Evolutionary conservation across 1,140 invertebrate species (phyloP).

Genomic region (Mactra quadrangularis): DNA sequence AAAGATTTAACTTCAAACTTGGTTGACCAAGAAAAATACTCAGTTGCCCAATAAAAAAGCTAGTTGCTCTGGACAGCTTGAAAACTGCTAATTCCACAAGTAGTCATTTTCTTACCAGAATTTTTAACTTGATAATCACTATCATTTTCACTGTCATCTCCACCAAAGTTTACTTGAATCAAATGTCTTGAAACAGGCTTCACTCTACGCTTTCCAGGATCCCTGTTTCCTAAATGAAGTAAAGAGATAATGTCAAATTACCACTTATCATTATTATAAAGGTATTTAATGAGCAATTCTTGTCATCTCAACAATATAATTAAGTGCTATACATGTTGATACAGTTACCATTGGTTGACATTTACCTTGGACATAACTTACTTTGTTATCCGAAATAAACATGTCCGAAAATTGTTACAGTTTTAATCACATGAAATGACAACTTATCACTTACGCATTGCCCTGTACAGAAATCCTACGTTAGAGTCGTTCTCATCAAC

Average conservation of each 20-base stretch:
- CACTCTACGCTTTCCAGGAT: conserved; percentile 93
- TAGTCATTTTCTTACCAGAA: too few relatives aligned
- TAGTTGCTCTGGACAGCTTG: too few relatives aligned
- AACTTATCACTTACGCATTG: conserved; percentile 69
- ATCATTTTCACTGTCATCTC: conserved; percentile 97
- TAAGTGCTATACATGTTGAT: background rate
- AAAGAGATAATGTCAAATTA: background rate
- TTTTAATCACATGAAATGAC: background rate
- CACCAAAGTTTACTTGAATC: conserved; percentile 90
- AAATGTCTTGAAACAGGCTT: conserved; percentile 88
- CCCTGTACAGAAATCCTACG: conserved; percentile 73
- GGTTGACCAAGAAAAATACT: too few relatives aligned
- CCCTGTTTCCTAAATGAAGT: conserved; percentile 88
- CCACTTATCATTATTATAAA: background rate
- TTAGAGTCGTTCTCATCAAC: conserved; percentile 69
- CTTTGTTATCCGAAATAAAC: background rate
- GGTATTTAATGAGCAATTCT: background rate
- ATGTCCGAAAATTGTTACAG: background rate
- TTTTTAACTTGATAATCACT: conserved; percentile 93
- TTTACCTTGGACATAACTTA: background rate
- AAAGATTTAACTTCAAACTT: too few relatives aligned
- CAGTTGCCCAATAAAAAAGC: too few relatives aligned
- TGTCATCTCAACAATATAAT: background rate
- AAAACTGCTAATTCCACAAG: too few relatives aligned
- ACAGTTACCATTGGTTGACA: background rate